Conservation (phyloP, 2,888 invertebrate species). For the Dynastes grantii region DNA sequence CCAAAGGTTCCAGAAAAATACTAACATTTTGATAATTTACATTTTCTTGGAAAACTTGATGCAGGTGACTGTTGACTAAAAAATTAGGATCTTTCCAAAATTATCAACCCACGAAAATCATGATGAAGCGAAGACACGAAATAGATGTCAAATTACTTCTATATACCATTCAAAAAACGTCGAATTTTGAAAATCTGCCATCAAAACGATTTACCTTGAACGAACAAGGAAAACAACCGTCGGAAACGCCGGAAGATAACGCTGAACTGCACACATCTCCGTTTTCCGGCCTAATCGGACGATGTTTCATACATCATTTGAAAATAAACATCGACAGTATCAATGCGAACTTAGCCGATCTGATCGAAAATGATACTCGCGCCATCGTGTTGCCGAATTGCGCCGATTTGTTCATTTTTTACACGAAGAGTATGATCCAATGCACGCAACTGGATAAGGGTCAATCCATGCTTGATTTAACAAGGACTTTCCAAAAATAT, state of each 20-base stretch:
- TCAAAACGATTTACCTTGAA: conserved; percentile 85
- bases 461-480: conserved; percentile 90
- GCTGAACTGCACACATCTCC: conserved; percentile 67
- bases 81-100: conserved; percentile 69
- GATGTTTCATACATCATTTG: conserved; percentile 95
- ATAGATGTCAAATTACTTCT: conserved; percentile 95
- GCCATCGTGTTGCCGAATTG: conserved; percentile 88
- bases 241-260: conserved; percentile 41
- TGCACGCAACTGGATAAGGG: conserved; percentile 94
- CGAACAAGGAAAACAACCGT: conserved; percentile 57
- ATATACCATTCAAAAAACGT: conserved; percentile 96
- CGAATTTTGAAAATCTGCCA: conserved; percentile 91
- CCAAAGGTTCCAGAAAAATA: too few species aligned
- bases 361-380: conserved; percentile 81
- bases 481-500: conserved; percentile 94
- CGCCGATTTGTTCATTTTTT: conserved; percentile 96
- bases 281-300: conserved; percentile 89
- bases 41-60: too few species aligned
- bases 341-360: conserved; percentile 88
- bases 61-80: background rate
- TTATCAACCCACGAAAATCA: conserved; percentile 75
- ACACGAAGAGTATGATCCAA: conserved; percentile 98
- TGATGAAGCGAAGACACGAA: conserved; percentile 87
- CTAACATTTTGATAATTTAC: too few species aligned
- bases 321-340: conserved; percentile 96